phyloP scores from a whole-genome alignment of 2,113 vertebrate species.

The Hemicordylus capensis region DNA sequence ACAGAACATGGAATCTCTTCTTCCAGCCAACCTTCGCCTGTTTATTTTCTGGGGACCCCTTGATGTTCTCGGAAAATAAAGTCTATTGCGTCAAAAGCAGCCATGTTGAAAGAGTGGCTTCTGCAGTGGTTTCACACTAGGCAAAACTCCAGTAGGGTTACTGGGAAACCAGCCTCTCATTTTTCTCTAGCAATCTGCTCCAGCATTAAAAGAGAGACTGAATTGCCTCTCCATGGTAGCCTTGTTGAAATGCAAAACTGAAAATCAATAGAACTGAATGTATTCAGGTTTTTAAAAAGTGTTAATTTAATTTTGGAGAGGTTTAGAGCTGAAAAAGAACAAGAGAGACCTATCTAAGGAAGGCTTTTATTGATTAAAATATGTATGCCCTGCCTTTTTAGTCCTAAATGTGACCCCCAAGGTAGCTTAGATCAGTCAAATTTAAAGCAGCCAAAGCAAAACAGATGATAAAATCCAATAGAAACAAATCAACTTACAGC shows the following conservation, averaged over 20 bases:
- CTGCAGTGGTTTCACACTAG: background rate
- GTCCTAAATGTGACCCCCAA: no score
- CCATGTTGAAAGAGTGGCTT: background rate
- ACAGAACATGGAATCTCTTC: background rate
- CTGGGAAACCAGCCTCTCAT: background rate
- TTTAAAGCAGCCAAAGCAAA: no score
- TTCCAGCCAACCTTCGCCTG: background rate
- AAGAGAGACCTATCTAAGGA: background rate
- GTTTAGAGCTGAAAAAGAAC: background rate
- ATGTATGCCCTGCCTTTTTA: no score
- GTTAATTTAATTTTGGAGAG: background rate
- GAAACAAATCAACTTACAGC: no score
- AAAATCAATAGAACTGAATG: background rate
- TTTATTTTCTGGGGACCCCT: background rate
- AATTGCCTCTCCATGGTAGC: background rate
- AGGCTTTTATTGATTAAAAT: background rate
- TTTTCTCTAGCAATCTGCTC: no score
- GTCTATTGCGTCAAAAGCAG: background rate
- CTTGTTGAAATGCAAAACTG: background rate
- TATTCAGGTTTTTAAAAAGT: background rate
- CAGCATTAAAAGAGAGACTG: background rate
- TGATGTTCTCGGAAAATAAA: background rate
- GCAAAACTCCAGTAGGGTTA: background rate
- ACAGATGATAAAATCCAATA: no score
- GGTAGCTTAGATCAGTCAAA: no score